Percentiles rank a stretch among this genome's conserved stretches.
phyloP scores from a whole-genome alignment of 2,113 vertebrate genomes.

The Crotalus helleri region DNA sequence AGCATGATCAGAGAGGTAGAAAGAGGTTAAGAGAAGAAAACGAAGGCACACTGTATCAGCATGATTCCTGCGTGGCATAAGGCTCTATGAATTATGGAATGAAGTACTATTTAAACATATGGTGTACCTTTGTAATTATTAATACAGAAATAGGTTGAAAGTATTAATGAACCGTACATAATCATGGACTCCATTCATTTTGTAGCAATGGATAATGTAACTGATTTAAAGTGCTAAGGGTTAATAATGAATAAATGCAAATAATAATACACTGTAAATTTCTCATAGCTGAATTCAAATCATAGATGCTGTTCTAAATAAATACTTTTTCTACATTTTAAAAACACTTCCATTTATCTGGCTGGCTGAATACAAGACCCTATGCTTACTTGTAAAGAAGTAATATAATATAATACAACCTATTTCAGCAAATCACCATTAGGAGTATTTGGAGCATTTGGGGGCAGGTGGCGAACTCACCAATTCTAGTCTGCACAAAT shows the following conservation, averaged over 20 bases:
- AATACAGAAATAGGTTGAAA: neutral
- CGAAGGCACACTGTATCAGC: too few relatives aligned
- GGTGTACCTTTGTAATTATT: neutral
- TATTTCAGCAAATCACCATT: too few relatives aligned
- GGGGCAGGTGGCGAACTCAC: too few relatives aligned
- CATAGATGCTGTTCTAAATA: neutral
- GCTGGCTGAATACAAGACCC: constrained; percentile 44
- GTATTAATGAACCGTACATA: neutral
- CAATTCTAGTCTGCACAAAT: too few relatives aligned
- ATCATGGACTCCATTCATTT: neutral
- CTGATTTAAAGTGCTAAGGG: neutral
- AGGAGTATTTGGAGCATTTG: too few relatives aligned
- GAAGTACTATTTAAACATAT: neutral
- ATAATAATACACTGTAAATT: too few relatives aligned
- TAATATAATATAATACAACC: neutral
- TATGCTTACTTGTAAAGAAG: constrained; percentile 55
- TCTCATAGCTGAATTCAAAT: too few relatives aligned
- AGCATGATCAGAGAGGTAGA: too few relatives aligned
- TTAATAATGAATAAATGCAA: too few relatives aligned
- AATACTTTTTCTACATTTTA: constrained; percentile 26
- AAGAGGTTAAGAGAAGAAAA: too few relatives aligned
- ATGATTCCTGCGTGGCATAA: too few relatives aligned
- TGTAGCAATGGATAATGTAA: neutral
- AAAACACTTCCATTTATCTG: constrained; percentile 39
- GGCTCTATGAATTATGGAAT: too few relatives aligned